Evolutionary conservation across 2,113 vertebrate genomes (phyloP).

Genomic region (Xiphias gladius): DNA sequence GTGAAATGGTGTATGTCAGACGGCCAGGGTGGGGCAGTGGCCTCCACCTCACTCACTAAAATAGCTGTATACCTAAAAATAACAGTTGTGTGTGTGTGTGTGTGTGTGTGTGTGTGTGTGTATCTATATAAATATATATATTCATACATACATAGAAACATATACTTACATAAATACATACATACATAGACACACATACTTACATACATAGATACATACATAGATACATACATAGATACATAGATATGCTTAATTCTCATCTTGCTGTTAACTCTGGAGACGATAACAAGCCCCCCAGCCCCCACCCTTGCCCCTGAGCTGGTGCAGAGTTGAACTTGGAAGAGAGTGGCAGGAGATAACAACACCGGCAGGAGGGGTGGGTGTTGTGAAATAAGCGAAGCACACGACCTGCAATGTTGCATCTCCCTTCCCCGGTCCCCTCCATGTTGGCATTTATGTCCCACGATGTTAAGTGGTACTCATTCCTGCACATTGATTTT

Average conservation of each 20-base stretch:
- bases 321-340: slow-evolving; percentile 5
- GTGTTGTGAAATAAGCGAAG: slow-evolving; percentile 23
- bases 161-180: no score
- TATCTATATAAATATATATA: no score
- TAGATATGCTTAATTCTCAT: slow-evolving; percentile 20
- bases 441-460: not conserved
- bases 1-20: slow-evolving; percentile 33
- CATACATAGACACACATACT: no score
- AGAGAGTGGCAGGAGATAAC: not conserved
- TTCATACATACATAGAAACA: no score
- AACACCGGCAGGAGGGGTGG: not conserved
- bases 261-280: slow-evolving; percentile 26
- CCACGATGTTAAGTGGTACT: slow-evolving; percentile 6
- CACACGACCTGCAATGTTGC: not conserved
- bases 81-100: slow-evolving; percentile 29
- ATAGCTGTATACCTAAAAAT: slow-evolving; percentile 72
- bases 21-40: slow-evolving; percentile 62
- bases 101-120: no score
- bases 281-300: slow-evolving; percentile 9
- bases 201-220: no score
- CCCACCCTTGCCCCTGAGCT: slow-evolving; percentile 3
- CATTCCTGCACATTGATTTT: not conserved
- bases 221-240: no score
- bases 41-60: slow-evolving; percentile 53
- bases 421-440: not conserved